These are phyloP conservation scores for Galeopterus variegatus DNA, from an alignment of 2,113 vertebrate species.

Conservation along the genomic window DNA sequence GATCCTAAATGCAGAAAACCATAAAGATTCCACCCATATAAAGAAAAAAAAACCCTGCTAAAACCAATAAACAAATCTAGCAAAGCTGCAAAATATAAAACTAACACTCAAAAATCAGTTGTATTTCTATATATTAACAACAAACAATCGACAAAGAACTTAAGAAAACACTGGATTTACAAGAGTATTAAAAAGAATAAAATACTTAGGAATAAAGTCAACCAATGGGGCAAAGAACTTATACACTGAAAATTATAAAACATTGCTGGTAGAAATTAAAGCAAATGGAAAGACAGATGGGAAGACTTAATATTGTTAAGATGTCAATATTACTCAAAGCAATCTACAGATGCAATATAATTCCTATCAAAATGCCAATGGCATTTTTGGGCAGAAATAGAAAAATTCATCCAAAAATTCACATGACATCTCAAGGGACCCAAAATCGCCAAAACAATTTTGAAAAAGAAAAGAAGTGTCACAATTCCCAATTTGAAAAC, in stretches of 20 bases:
- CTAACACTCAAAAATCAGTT: not conserved
- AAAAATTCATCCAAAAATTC: not conserved
- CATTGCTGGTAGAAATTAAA: not conserved
- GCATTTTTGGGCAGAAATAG: not conserved
- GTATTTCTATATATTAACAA: not conserved
- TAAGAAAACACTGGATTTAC: not conserved
- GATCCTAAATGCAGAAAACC: not conserved
- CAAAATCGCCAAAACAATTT: not conserved
- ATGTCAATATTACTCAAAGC: not conserved
- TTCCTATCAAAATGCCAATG: not conserved
- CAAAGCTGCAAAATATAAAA: not conserved
- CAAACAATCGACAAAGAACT: not conserved
- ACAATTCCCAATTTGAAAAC: not conserved
- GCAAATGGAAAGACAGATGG: not conserved
- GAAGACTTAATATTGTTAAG: not conserved
- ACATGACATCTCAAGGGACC: not conserved
- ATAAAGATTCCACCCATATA: not conserved
- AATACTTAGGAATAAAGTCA: not conserved
- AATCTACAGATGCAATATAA: not conserved
- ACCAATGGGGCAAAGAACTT: not conserved
- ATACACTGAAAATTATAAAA: not conserved
- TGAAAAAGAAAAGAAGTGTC: not conserved
- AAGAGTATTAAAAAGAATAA: not conserved
- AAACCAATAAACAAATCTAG: not conserved
- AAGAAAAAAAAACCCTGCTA: too few relatives aligned